Conservation (phyloP, 2,113 vertebrate species). For the Axis porcinus region DNA sequence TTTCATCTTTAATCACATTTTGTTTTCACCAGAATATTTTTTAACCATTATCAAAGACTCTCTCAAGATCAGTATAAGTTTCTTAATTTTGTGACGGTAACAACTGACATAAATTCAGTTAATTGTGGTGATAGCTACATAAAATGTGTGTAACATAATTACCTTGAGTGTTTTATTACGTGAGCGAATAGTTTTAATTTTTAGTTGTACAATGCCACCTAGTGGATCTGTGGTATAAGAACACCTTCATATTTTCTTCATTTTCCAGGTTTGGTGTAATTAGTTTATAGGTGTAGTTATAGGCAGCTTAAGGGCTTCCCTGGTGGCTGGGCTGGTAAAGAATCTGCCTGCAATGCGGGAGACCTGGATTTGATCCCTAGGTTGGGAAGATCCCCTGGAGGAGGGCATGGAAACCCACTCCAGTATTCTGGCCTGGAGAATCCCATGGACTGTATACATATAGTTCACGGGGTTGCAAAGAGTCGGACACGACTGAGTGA, state of each 20-base stretch:
- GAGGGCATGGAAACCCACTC: neutral
- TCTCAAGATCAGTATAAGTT: neutral
- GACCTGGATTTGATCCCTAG: neutral
- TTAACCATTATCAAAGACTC: neutral
- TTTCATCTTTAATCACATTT: neutral
- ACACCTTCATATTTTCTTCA: neutral
- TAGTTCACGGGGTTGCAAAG: neutral
- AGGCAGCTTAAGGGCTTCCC: neutral
- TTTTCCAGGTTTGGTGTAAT: neutral
- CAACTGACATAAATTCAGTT: neutral
- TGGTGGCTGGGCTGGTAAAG: neutral
- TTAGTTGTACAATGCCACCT: constrained; percentile 46
- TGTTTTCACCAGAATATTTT: neutral
- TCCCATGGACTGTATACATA: neutral
- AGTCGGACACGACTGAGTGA: neutral
- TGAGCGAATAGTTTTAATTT: neutral
- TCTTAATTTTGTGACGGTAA: neutral
- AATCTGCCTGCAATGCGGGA: neutral
- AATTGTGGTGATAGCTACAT: neutral
- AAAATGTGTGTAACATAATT: neutral
- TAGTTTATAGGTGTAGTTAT: neutral
- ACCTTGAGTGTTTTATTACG: neutral
- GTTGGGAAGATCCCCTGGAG: neutral
- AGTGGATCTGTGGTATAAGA: neutral
- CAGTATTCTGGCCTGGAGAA: neutral